A percentile compares a stretch with the other conserved stretches of the same genome.
These are phyloP conservation scores for Endomychus coccineus DNA, from an alignment of 2,888 invertebrate genomes.

Conservation along the genomic window DNA sequence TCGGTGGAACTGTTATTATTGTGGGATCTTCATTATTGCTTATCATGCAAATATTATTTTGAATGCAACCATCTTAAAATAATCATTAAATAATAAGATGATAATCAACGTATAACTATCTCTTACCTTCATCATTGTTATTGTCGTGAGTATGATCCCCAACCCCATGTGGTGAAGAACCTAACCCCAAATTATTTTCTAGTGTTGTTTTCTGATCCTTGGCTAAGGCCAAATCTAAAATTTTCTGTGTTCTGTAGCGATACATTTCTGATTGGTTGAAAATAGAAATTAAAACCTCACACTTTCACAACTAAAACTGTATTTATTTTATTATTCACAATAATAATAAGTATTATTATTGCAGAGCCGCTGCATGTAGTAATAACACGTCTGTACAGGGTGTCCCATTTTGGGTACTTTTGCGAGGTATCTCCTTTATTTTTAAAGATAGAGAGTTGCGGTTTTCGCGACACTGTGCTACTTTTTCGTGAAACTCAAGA, in stretches of 20 bases:
- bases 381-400: too few relatives aligned
- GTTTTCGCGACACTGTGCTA: too few relatives aligned
- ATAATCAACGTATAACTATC: neutral
- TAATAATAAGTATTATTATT: too few relatives aligned
- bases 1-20: neutral
- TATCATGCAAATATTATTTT: neutral
- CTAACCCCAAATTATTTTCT: neutral
- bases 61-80: neutral
- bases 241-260: conserved; percentile 3
- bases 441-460: too few relatives aligned
- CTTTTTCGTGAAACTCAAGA: too few relatives aligned
- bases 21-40: neutral
- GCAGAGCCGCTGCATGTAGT: too few relatives aligned
- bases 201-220: conserved; percentile 2
- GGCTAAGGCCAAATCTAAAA: conserved; percentile 3
- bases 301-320: neutral
- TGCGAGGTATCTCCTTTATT: too few relatives aligned
- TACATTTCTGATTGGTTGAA: neutral
- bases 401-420: too few relatives aligned
- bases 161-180: neutral
- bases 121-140: neutral
- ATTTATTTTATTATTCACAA: too few relatives aligned
- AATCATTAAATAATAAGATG: neutral
- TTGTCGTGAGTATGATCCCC: neutral
- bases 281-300: neutral